Base-by-base conservation (phyloP, 2,113 vertebrate genomes). In the Noturus placidus region DNA sequence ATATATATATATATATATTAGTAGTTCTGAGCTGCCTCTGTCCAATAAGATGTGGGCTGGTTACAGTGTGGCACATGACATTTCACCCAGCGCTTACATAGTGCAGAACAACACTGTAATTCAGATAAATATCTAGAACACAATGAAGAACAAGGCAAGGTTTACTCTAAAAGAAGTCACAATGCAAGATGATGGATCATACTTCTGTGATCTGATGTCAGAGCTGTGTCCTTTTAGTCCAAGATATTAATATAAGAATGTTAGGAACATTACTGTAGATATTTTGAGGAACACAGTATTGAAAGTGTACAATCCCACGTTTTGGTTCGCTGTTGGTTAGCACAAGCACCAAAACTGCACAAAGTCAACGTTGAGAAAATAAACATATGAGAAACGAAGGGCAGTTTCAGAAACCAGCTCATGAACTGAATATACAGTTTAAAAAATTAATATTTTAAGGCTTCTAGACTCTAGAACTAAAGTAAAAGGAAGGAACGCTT, bases 81-180 rank as follows among this genome's bases (percentile, higher is more conserved):
- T n/a, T n/a, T n/a, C n/a, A n/a, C n/a, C n/a, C n/a, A n/a, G n/a
- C n/a, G n/a, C n/a, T n/a, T n/a, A n/a, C n/a, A n/a, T n/a, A n/a
- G n/a, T n/a, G n/a, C n/a, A n/a, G n/a, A n/a, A n/a, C n/a, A n/a
- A n/a, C n/a, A n/a, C n/a, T n/a, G n/a, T n/a, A n/a, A n/a, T n/a
- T n/a, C n/a, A n/a, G n/a, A n/a, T n/a, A n/a, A n/a, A n/a, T 42
- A 42, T 42, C 38, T 4, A 67, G 82, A 46, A 87, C 59, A 87
- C 11, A 79, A 35, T 72, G 5, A 77, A 89, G 35, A 87, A 30
- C 2, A 27, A 25, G 84, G 38, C 56, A 22, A 81, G 30, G 19
- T 86, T 91, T 63, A 89, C 67, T 19, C 57, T 86, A 61, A 89
- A 61, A 79, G 30, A 80, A 3, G 65, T 88, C 25, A 77, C 3